phyloP scores from a whole-genome alignment of 2,113 vertebrate species.

The Cryptomyrus ogoouensis region DNA sequence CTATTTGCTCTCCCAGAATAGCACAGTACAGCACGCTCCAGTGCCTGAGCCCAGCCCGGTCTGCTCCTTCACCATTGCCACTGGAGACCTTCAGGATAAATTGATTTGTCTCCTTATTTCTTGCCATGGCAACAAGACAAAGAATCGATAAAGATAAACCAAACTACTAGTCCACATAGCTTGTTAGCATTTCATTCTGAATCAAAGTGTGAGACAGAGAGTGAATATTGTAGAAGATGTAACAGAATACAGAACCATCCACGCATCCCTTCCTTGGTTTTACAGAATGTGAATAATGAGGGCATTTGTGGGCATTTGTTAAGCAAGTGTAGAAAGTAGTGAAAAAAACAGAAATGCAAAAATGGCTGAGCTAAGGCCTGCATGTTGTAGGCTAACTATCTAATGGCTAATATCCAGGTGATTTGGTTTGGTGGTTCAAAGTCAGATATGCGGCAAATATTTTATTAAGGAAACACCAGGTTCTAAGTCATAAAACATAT shows the following conservation, averaged over 20 bases:
- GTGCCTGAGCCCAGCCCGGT: not conserved
- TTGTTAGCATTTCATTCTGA: not conserved
- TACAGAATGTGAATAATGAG: not conserved
- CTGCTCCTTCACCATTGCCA: not conserved
- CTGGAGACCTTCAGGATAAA: not conserved
- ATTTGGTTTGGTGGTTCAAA: not conserved
- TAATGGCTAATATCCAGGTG: not conserved
- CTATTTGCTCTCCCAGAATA: constrained; percentile 20
- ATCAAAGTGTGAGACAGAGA: not conserved
- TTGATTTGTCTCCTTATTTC: constrained; percentile 2
- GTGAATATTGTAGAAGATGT: not conserved
- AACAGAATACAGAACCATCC: not conserved
- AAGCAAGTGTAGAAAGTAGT: not conserved
- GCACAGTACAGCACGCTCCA: not conserved
- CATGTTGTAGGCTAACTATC: not conserved
- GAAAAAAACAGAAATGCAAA: not conserved
- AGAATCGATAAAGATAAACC: not conserved
- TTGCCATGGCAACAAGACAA: constrained; percentile 18
- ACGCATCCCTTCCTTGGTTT: not conserved
- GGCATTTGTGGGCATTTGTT: not conserved
- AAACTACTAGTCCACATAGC: not conserved
- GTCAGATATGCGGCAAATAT: not conserved
- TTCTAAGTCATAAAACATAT: not conserved
- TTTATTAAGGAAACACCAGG: not conserved
- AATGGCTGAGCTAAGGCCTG: not conserved